A percentile compares a stretch with the other conserved stretches of the same genome.
Conservation (phyloP, 92 coral and sea anemone species). For the Zoanthus gigantus region DNA sequence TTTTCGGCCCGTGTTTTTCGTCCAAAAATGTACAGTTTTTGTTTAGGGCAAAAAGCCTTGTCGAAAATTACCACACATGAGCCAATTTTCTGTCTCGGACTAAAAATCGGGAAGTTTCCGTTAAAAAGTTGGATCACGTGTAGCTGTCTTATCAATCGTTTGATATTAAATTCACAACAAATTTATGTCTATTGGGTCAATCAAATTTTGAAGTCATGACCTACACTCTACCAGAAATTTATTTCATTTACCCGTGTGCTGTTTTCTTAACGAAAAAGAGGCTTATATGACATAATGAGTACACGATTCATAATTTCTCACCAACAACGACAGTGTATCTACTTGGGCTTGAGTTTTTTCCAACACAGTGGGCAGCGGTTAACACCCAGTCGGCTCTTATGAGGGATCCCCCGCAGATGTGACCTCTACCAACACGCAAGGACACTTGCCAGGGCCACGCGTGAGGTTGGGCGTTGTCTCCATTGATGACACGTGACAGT, state of each 20-base stretch:
- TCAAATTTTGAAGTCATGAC: too few relatives aligned
- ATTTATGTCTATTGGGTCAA: neutral
- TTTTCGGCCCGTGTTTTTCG: too few relatives aligned
- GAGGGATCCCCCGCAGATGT: slow-evolving; percentile 44
- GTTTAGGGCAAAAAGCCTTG: too few relatives aligned
- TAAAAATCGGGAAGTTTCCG: too few relatives aligned
- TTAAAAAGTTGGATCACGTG: too few relatives aligned
- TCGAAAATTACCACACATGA: too few relatives aligned
- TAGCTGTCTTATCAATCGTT: too few relatives aligned
- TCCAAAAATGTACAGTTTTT: too few relatives aligned
- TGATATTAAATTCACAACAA: neutral
- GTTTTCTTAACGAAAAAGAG: neutral
- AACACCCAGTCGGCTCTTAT: slow-evolving; percentile 44
- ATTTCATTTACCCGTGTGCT: neutral
- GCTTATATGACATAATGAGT: neutral
- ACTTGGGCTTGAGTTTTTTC: slow-evolving; percentile 2
- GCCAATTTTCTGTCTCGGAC: too few relatives aligned
- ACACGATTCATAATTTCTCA: neutral
- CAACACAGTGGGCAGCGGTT: slow-evolving; percentile 42
- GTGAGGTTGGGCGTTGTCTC: slow-evolving; percentile 27
- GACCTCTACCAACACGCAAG: slow-evolving; percentile 25
- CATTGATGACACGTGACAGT: slow-evolving; percentile 39
- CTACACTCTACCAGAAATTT: too few relatives aligned
- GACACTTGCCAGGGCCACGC: slow-evolving; percentile 46
- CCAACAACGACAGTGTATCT: slow-evolving; percentile 47